Conservation (phyloP, 2,797 vertebrate species). For the Ctenochaetus hawaiiensis region DNA sequence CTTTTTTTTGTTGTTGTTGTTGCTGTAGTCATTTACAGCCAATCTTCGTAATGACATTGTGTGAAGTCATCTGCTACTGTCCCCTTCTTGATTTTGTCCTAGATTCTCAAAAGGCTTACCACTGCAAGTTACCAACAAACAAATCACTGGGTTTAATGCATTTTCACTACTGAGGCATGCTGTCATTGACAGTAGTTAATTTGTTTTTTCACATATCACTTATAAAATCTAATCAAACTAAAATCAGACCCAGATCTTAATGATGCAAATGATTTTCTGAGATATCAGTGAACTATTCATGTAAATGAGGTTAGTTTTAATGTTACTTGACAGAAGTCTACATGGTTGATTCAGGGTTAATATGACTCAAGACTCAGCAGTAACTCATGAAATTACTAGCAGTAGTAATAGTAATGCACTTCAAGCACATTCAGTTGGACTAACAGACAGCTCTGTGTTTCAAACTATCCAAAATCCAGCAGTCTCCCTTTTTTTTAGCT, state of each 20-base stretch:
- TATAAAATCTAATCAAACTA: constrained; percentile 24
- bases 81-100: constrained; percentile 42
- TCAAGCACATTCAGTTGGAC: too few species aligned
- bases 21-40: constrained; percentile 57
- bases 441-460: too few species aligned
- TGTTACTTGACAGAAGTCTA: too few species aligned
- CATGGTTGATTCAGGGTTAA: too few species aligned
- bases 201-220: constrained; percentile 22
- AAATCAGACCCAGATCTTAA: constrained; percentile 20
- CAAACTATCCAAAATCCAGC: too few species aligned
- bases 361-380: too few species aligned
- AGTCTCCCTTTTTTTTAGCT: too few species aligned
- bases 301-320: too few species aligned
- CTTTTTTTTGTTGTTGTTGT: not conserved
- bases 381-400: too few species aligned
- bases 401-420: too few species aligned
- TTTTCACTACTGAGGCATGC: constrained; percentile 42
- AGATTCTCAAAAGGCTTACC: constrained; percentile 20
- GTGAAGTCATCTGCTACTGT: constrained; percentile 45
- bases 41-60: constrained; percentile 69
- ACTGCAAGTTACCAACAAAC: constrained; percentile 24
- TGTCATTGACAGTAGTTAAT: not conserved
- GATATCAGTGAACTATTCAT: not conserved
- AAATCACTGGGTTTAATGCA: constrained; percentile 30
- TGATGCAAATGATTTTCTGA: constrained; percentile 20